A percentile compares a stretch with the other conserved stretches of the same genome.
phyloP scores from a whole-genome alignment of 2,797 vertebrate genomes.

The Salarias fasciatus region DNA sequence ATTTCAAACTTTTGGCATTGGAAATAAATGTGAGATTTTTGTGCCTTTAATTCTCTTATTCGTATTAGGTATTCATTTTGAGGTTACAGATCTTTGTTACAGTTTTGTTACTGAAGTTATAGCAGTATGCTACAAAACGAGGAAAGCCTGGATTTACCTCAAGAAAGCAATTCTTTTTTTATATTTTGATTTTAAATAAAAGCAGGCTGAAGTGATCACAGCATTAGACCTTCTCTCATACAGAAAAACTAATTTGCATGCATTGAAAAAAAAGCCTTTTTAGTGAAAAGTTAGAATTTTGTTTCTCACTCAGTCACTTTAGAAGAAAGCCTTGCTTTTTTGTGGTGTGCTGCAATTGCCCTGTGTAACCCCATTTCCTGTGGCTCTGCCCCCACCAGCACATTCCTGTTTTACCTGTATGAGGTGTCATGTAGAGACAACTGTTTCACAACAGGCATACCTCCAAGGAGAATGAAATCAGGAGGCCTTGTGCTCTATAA shows the following conservation, averaged over 20 bases:
- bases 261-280: neutral
- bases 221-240: too few species aligned
- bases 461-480: slow-evolving; percentile 31
- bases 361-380: slow-evolving; percentile 62
- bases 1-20: too few species aligned
- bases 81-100: too few species aligned
- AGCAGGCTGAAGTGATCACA: too few species aligned
- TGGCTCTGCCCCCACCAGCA: slow-evolving; percentile 66
- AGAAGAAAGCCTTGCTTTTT: neutral
- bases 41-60: too few species aligned
- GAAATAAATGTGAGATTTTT: too few species aligned
- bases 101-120: too few species aligned
- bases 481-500: slow-evolving; percentile 21
- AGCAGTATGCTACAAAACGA: too few species aligned
- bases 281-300: neutral
- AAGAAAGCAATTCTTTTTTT: too few species aligned
- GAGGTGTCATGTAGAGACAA: slow-evolving; percentile 65
- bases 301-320: neutral
- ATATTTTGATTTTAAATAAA: too few species aligned
- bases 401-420: slow-evolving; percentile 82
- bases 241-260: neutral
- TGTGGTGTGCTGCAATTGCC: slow-evolving; percentile 34
- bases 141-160: too few species aligned
- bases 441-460: slow-evolving; percentile 76
- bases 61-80: too few species aligned